Conservation (phyloP, 2,797 vertebrate species). For the Epinephelus malabaricus region DNA sequence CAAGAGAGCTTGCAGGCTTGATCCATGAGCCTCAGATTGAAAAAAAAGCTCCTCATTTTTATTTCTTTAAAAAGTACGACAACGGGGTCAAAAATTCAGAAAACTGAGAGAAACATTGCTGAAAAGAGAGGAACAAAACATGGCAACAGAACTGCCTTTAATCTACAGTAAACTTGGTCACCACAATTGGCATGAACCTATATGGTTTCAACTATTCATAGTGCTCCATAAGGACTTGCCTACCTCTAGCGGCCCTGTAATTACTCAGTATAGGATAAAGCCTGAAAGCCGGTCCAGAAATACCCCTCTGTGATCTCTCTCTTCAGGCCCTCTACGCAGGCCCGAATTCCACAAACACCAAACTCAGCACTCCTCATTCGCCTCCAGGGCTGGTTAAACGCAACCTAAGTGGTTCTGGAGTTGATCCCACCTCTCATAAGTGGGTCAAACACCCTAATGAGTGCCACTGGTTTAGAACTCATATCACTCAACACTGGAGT, state of each 20-base stretch:
- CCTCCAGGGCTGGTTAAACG: constrained; percentile 43
- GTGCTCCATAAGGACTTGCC: constrained; percentile 63
- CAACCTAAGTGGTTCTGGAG: constrained; percentile 55
- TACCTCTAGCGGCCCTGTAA: constrained; percentile 79
- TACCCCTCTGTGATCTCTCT: constrained; percentile 79
- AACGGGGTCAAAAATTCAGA: constrained; percentile 38
- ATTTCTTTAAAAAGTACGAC: constrained; percentile 18
- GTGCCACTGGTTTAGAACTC: constrained; percentile 34
- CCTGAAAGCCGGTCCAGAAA: constrained; percentile 74
- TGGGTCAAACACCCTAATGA: constrained; percentile 61
- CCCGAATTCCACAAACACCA: constrained; percentile 61
- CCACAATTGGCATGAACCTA: constrained; percentile 72
- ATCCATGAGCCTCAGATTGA: constrained; percentile 4
- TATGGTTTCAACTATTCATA: constrained; percentile 77
- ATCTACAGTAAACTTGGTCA: constrained; percentile 64
- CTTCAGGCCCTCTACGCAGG: constrained; percentile 35
- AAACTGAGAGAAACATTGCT: constrained; percentile 28
- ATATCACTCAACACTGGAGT: constrained; percentile 51
- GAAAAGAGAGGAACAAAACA: constrained; percentile 33
- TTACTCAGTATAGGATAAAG: constrained; percentile 81
- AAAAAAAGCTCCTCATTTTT: constrained; percentile 20
- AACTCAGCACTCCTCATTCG: constrained; percentile 46
- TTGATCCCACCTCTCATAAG: constrained; percentile 42
- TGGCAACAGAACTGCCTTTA: constrained; percentile 55
- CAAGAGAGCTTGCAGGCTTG: background rate